phyloP scores from a whole-genome alignment of 1,140 invertebrate genomes.

The Drosophila orena region DNA sequence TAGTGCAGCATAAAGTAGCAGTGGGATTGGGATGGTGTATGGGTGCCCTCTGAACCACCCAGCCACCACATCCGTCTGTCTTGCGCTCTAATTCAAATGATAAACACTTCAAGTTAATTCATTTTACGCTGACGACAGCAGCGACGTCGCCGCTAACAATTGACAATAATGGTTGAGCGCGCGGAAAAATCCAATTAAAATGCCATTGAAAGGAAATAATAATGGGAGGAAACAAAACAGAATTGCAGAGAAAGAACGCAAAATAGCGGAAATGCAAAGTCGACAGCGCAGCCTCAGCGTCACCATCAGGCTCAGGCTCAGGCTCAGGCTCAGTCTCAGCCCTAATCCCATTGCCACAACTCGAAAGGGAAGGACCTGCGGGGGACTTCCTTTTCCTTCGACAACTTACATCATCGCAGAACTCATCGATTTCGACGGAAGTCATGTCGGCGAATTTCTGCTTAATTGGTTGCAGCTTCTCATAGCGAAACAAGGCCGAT shows the following conservation, averaged over 20 bases:
- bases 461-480: constrained; percentile 89
- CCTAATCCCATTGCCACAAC: constrained; percentile 12
- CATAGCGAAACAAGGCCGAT: constrained; percentile 88
- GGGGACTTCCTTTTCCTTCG: constrained; percentile 9
- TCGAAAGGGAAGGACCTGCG: constrained; percentile 11
- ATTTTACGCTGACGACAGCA: constrained; percentile 75
- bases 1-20: constrained; percentile 33
- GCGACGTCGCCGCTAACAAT: constrained; percentile 68
- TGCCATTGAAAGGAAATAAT: constrained; percentile 84
- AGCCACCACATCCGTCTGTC: constrained; percentile 13
- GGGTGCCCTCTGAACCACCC: not conserved
- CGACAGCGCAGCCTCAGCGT: constrained; percentile 19
- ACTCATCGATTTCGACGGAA: constrained; percentile 89
- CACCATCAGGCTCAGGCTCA: constrained; percentile 9
- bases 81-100: constrained; percentile 77
- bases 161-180: constrained; percentile 82
- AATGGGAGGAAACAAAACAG: constrained; percentile 83
- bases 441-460: constrained; percentile 92
- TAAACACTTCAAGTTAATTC: constrained; percentile 85
- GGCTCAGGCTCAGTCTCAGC: not conserved
- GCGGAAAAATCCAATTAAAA: constrained; percentile 85
- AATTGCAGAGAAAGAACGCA: constrained; percentile 67
- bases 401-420: constrained; percentile 86
- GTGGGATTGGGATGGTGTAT: constrained; percentile 17
- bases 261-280: constrained; percentile 77